phyloP scores from a whole-genome alignment of 1,140 invertebrate species.

The Cyphomyrmex costatus region DNA sequence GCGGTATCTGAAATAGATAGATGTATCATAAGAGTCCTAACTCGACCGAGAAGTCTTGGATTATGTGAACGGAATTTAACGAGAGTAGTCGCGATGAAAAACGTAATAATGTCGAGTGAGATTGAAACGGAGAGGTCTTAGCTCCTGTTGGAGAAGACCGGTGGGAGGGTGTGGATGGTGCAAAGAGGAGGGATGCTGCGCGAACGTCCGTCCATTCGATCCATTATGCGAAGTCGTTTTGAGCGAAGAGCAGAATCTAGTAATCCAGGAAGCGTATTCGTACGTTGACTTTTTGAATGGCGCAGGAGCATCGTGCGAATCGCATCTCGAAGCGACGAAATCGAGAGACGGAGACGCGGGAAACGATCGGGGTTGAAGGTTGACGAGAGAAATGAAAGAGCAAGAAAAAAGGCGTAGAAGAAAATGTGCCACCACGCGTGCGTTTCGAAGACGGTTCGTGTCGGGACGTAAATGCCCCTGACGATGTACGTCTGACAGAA shows the following conservation, averaged over 20 bases:
- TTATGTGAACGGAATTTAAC: constrained; percentile 58
- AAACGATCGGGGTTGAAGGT: not conserved
- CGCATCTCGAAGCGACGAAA: constrained; percentile 28
- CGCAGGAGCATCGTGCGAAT: constrained; percentile 25
- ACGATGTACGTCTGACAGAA: constrained; percentile 61
- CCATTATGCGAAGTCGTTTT: constrained; percentile 63
- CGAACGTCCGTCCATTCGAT: constrained; percentile 47
- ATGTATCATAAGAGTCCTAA: constrained; percentile 10
- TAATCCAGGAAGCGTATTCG: constrained; percentile 67
- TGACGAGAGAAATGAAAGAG: constrained; percentile 1
- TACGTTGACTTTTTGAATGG: constrained; percentile 62
- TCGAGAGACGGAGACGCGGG: constrained; percentile 13
- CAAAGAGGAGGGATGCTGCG: not conserved
- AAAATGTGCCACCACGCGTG: constrained; percentile 8
- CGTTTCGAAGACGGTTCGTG: constrained; percentile 16
- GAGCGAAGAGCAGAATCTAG: constrained; percentile 67
- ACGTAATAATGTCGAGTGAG: constrained; percentile 65
- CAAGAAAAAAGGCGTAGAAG: not conserved
- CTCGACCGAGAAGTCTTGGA: constrained; percentile 10
- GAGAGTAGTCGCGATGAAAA: constrained; percentile 43
- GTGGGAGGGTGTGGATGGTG: no score
- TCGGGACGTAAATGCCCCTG: constrained; percentile 49
- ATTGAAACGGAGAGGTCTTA: constrained; percentile 62
- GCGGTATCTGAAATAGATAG: constrained; percentile 1
- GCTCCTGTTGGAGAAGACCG: constrained; percentile 12